Conservation (phyloP, 1,140 invertebrate genomes). For the Prorops nasuta region DNA sequence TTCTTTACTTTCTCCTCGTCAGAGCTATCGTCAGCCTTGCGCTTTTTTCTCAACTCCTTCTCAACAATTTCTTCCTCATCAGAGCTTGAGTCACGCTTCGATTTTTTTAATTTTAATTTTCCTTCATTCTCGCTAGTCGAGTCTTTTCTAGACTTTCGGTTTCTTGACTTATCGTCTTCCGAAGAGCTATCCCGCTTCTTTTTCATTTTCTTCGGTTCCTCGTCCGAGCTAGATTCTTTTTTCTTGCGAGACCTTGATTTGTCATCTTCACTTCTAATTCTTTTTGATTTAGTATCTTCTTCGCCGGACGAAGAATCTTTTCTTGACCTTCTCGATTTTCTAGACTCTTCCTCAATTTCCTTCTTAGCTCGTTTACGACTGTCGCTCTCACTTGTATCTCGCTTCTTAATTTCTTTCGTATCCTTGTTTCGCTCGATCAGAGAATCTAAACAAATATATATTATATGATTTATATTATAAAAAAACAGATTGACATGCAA, state of each 20-base stretch:
- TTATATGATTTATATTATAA: neutral
- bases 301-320: conserved; percentile 67
- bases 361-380: conserved; percentile 49
- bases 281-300: conserved; percentile 64
- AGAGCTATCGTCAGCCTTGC: conserved; percentile 62
- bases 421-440: conserved; percentile 45
- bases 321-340: conserved; percentile 55
- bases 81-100: conserved; percentile 47
- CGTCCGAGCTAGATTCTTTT: conserved; percentile 62
- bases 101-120: conserved; percentile 42
- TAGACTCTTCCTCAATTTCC: conserved; percentile 53
- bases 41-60: conserved; percentile 54
- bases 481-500: conserved; percentile 2
- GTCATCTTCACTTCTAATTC: conserved; percentile 55
- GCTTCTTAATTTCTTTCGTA: conserved; percentile 47
- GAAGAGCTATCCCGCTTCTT: conserved; percentile 52
- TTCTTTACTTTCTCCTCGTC: conserved; percentile 68
- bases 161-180: conserved; percentile 49
- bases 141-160: conserved; percentile 58
- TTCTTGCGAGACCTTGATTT: conserved; percentile 57
- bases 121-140: conserved; percentile 49
- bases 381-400: conserved; percentile 53
- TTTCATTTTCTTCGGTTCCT: conserved; percentile 52
- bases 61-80: conserved; percentile 57
- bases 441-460: conserved; percentile 21